Percentiles rank a stretch among this genome's conserved stretches.
These are phyloP conservation scores for Muraenolepis orangiensis DNA, from an alignment of 2,797 vertebrate species.

Conservation along the genomic window DNA sequence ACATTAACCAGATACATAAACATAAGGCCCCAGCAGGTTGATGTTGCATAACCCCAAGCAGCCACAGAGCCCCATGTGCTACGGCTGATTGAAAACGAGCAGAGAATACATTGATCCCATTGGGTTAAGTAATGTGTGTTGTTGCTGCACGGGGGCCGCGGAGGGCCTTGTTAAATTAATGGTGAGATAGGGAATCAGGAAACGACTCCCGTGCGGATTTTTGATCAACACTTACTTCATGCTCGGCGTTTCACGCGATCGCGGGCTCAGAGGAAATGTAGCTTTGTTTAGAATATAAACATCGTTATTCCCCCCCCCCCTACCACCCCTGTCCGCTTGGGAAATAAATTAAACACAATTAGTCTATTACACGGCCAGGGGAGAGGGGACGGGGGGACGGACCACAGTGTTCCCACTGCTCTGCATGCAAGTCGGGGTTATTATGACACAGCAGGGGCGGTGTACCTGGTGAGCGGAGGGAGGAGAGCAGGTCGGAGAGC, in stretches of 20 bases:
- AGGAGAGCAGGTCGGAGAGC: too few relatives aligned
- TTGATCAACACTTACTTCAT: conserved; percentile 5
- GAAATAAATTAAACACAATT: conserved; percentile 24
- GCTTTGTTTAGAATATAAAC: conserved; percentile 22
- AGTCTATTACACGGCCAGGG: conserved; percentile 7
- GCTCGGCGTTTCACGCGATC: conserved; percentile 18
- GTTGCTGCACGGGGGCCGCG: neutral
- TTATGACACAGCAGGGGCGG: neutral
- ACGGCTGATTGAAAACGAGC: conserved; percentile 13
- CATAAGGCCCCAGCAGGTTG: neutral
- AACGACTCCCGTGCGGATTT: conserved; percentile 12
- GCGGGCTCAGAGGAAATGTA: conserved; percentile 23
- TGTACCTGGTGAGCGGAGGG: neutral
- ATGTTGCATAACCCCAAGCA: conserved; percentile 15
- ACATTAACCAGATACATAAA: neutral
- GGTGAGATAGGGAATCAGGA: conserved; percentile 2
- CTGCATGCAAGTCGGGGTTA: neutral
- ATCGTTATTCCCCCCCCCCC: neutral
- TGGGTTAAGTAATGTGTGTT: conserved; percentile 3
- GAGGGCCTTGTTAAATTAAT: conserved; percentile 20
- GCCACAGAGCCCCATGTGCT: neutral
- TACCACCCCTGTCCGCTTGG: neutral
- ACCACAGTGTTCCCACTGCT: neutral
- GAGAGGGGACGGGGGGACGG: too few relatives aligned
- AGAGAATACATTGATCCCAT: conserved; percentile 13